Evolutionary conservation across 1,140 invertebrate genomes (phyloP), one percentile per base, ranked within the genome.

Genomic region (Neomicropteryx cornuta): DNA sequence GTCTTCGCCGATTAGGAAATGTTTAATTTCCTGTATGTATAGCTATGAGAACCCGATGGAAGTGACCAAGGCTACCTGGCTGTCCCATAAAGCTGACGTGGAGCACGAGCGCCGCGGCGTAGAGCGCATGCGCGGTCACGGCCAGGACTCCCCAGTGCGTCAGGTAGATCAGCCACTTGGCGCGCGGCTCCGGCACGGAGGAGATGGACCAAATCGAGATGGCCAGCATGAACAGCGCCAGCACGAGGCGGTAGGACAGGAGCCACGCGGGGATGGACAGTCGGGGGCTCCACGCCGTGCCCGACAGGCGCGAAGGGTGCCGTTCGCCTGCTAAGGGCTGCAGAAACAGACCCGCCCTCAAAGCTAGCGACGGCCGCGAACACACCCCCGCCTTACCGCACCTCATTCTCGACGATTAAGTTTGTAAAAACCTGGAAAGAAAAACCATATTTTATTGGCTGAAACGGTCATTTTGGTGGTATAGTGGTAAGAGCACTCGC

Each of bases 81-180:
- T 62, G 33, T 41, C 43, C 51, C 22, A 48, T 27, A 19, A 43
- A 32, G 1, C 60, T 60, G 2, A 62, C 61, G 3, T 50, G 45
- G 2, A 65, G 48, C 0, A 72, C 55, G 5, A 75, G 51, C 1
- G 55, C 31, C 2, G 55, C 51, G 5, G 61, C 71, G 0, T 76
- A 21, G 0, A 71, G 18, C 0, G 73, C 53, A 45, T 76, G 73
- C 0, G 53, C 18, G 0, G 64, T 50, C 6, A 75, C 67, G 0
- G 75, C 41, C 0, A 68, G 40, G 17, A 77, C 58, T 8, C 78
- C 78, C 78, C 79, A 82, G 48, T 82, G 75, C 8, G 79, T 83
- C n/a, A 83, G 63, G 51, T 76, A 83, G 22, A 81, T 76, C 3
- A 73, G 56, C 77, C 78, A 83, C 43, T 71, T 69, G 14, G 41